Percentiles rank a stretch among this genome's conserved stretches.
Evolutionary conservation across 2,113 vertebrate species (phyloP).

Genomic region (Solenodon paradoxus): DNA sequence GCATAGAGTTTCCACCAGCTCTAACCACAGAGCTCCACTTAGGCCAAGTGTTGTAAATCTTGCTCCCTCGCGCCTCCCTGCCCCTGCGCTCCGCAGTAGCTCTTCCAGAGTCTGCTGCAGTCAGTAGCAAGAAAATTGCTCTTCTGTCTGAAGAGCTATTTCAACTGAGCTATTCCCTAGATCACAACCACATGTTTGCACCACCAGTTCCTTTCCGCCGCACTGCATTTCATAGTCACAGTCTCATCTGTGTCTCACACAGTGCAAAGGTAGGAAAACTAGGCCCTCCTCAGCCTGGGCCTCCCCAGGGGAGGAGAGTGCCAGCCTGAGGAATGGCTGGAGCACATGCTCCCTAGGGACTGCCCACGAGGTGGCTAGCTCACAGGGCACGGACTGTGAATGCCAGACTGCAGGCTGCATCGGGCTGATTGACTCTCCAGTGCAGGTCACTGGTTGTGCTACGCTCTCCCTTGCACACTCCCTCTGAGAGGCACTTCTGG

Average conservation of each 20-base stretch:
- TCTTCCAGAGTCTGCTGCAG: no score
- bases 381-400: no score
- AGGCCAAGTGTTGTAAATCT: background rate
- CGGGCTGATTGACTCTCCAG: background rate
- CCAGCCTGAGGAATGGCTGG: background rate
- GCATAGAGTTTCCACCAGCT: background rate
- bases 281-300: background rate
- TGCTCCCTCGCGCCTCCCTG: background rate
- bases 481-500: background rate
- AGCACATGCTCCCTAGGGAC: no score
- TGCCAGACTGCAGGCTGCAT: no score
- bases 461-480: no score
- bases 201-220: background rate
- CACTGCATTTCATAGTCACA: background rate
- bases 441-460: background rate
- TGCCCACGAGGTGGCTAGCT: no score
- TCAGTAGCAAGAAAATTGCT: no score
- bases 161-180: fast-evolving
- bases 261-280: background rate
- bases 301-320: background rate
- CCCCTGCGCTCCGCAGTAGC: no score
- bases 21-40: background rate
- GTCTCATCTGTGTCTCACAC: fast-evolving
- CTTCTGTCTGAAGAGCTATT: no score
- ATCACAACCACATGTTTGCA: fast-evolving